These are phyloP conservation scores for fruit fly (Drosophila melanogaster) DNA, from an alignment of 1,140 invertebrate genomes.

Conservation along the genomic window Release_6_plus_ISO1_MT NC_004354.4:4596001-4596500, in stretches of 20 bases:
- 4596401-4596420: slow-evolving; percentile 48
- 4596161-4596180: slow-evolving; percentile 16
- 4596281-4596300: slow-evolving; percentile 16
- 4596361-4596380: background rate
- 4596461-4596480: slow-evolving; percentile 11
- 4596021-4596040: slow-evolving; percentile 32
- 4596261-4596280: background rate
- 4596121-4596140: slow-evolving; percentile 58
- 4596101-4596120: slow-evolving; percentile 46
- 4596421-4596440: slow-evolving; percentile 1
- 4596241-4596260: slow-evolving; percentile 66
- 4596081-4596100: background rate
- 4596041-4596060: slow-evolving; percentile 34
- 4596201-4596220: slow-evolving; percentile 39
- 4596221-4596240: slow-evolving; percentile 56
- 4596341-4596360: slow-evolving; percentile 33
- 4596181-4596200: slow-evolving; percentile 20
- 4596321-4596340: slow-evolving; percentile 46
- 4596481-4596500: slow-evolving; percentile 10
- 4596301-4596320: slow-evolving; percentile 61
- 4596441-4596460: slow-evolving; percentile 53
- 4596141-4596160: slow-evolving; percentile 38
- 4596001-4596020: slow-evolving; percentile 43
- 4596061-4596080: slow-evolving; percentile 17
- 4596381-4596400: slow-evolving; percentile 37